Evolutionary conservation across 1,140 invertebrate species (phyloP), one percentile per base, ranked within the genome.

Genomic region (Lasioglossum albipes): DNA sequence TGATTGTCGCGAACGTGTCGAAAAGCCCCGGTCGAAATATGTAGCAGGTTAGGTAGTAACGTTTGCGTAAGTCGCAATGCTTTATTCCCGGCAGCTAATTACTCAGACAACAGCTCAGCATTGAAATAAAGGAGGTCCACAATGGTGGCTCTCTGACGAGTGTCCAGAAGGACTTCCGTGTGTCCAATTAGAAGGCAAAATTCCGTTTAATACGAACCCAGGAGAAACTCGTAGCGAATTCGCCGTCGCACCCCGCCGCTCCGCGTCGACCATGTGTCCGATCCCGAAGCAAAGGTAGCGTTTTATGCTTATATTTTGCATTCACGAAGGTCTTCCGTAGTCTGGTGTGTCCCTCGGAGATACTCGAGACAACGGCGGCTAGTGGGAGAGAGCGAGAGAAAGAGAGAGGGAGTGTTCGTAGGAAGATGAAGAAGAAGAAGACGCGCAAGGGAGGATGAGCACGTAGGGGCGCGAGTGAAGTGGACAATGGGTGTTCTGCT

Each of bases 381-480:
- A 54, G 62, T 7, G 7, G 20, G 0, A 41, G 62, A 13, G n/a
- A n/a, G n/a, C n/a, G n/a, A n/a, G n/a, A n/a, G n/a, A n/a, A n/a
- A n/a, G n/a, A n/a, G 12, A 18, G 27, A 27, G 27, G 1, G 27
- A 27, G 12, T 12, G n/a, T 7, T 0, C 18, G 18, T 3, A 2
- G 2, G 16, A 41, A 13, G 16, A 12, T 13, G 42, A 2, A 41
- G 45, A 16, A 49, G 65, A 64, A 64, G 57, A 27, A 65, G 66
- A 9, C 9, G 62, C 20, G 57, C 18, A 49, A 54, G 49, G 61
- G 5, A 31, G 36, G 76, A 57, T 2, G 59, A 75, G 78, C 54
- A 75, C 72, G 71, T 76, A 87, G 78, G 78, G 71, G 81, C 79
- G 75, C 74, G 82, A 81, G 66, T 86, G 82, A 81, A 87, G 79